A percentile compares a stretch with the other conserved stretches of the same genome.
phyloP scores from a whole-genome alignment of 2,113 vertebrate species.

The Mixornis gularis region DNA sequence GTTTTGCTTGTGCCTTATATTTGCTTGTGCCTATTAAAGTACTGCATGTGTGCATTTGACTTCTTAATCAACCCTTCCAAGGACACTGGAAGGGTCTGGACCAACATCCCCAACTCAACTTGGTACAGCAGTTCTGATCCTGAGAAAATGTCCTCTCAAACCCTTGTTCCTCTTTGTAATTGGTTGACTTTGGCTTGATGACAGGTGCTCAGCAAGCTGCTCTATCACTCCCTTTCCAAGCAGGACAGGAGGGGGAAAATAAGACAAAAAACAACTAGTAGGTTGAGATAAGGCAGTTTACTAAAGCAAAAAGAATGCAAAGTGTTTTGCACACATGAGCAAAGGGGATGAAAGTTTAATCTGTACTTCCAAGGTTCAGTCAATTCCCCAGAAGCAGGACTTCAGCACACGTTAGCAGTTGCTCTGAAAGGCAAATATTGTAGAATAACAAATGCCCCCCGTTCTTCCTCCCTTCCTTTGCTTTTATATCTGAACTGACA shows the following conservation, averaged over 20 bases:
- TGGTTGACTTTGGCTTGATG: not conserved
- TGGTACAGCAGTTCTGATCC: not conserved
- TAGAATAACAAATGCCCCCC: not conserved
- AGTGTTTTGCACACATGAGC: not conserved
- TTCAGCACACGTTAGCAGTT: rapidly evolving
- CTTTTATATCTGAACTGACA: not conserved
- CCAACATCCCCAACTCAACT: not conserved
- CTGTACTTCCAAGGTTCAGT: not conserved
- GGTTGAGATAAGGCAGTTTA: not conserved
- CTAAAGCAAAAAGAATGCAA: not conserved
- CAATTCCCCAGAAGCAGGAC: not conserved
- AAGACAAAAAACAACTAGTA: not conserved
- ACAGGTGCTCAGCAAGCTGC: not conserved
- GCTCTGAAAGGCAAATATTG: not conserved
- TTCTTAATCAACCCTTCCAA: not conserved
- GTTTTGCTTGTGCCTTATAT: not conserved
- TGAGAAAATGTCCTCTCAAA: not conserved
- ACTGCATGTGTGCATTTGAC: not conserved
- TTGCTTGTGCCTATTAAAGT: not conserved
- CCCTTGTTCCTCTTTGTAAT: not conserved
- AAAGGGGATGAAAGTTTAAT: not conserved
- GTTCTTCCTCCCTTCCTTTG: not conserved
- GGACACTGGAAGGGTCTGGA: not conserved
- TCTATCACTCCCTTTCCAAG: not conserved
- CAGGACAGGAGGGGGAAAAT: not conserved